Base-by-base conservation (phyloP, 2,888 invertebrate genomes). In the Melinopterus prodromus region DNA sequence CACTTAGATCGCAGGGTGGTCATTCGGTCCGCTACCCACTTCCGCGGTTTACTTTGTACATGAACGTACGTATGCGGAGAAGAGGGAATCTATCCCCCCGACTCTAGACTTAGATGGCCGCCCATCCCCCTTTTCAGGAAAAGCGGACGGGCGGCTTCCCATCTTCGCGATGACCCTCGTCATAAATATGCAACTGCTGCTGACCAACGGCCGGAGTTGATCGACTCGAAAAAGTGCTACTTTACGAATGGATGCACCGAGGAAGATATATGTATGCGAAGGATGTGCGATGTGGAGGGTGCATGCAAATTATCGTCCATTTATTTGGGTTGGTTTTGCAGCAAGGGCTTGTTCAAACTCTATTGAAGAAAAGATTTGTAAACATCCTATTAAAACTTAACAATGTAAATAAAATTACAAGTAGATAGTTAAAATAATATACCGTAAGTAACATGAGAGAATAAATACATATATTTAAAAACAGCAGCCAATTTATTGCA, bases 1-100 rank as follows among this genome's bases (percentile, higher is more conserved):
- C 35, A 36, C 71, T 35, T 71, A 16, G 35, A 35, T 76, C 80
- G 78, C 77, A 71, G 70, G 79, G 79, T 81, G 82, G 82, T 82
- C 82, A 83, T 82, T 80, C 78, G 37, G 72, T 71, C 78, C 77
- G 71, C 78, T 80, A 36, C 37, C 74, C 79, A 78, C 77, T 79
- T 80, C 53, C 81, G 81, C 77, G 81, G 81, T 80, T 80, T 81
- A 77, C 82, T 81, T 81, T 80, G 78, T 77, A 76, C 82, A 53
- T 53, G 53, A 53, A 53, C 12, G 53, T 53, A 53, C 75, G 75
- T 75, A 53, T 53, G 53, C 53, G 53, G 53, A 53, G 53, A 53
- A 53, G 53, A 9, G 53, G 53, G 53, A 53, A 53, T 1, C 53
- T 53, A 12, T 12, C 53, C 53, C 53, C 53, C 53, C 9, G 53